A percentile compares a stretch with the other conserved stretches of the same genome.
Evolutionary conservation across 2,113 vertebrate species (phyloP).

Genomic region (Myodes glareolus): DNA sequence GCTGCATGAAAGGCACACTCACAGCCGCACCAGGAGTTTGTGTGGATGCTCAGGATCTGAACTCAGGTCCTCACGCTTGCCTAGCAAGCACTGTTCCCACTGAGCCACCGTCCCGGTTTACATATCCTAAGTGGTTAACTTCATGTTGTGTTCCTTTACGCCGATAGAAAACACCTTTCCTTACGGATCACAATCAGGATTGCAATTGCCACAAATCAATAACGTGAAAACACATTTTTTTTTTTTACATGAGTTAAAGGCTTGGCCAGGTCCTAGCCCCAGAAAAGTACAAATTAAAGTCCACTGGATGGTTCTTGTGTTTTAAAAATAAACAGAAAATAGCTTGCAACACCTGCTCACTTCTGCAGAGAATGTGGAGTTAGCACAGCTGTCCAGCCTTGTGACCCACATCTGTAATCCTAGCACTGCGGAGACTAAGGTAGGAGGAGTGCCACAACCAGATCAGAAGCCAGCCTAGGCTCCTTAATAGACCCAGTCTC

Average conservation of each 20-base stretch:
- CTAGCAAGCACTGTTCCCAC: too few species aligned
- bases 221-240: neutral
- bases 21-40: neutral
- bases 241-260: neutral
- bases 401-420: neutral
- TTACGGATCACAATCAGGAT: neutral
- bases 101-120: neutral
- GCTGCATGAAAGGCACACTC: neutral
- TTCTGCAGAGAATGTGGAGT: neutral
- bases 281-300: slow-evolving; percentile 6
- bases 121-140: neutral
- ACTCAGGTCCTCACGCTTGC: neutral
- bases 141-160: neutral
- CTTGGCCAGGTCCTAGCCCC: neutral
- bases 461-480: neutral
- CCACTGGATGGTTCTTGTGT: neutral
- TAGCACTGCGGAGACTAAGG: neutral
- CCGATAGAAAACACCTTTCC: neutral
- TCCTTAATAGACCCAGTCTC: neutral
- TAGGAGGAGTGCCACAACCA: neutral
- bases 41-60: neutral
- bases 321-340: neutral
- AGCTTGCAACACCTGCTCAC: neutral
- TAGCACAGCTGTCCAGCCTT: neutral
- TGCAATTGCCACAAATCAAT: neutral